Conservation (phyloP, 1,140 invertebrate genomes). For the Camponotus pennsylvanicus region DNA sequence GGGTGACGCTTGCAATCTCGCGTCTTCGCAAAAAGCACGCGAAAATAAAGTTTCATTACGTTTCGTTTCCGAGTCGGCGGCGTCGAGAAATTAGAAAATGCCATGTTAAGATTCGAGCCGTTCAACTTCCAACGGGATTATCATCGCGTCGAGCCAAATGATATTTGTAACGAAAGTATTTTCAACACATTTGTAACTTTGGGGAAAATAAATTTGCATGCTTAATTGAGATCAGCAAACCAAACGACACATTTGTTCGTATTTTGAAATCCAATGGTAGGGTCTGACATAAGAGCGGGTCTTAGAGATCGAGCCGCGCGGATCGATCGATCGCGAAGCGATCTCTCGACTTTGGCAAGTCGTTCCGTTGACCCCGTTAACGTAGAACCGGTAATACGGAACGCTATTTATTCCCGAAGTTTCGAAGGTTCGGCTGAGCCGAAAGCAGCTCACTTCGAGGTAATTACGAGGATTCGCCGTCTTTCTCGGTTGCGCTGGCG, state of each 20-base stretch:
- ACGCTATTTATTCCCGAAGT: slow-evolving; percentile 85
- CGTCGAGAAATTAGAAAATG: slow-evolving; percentile 40
- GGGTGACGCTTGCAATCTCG: slow-evolving; percentile 20
- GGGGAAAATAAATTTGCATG: slow-evolving; percentile 36
- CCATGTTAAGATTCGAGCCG: slow-evolving; percentile 37
- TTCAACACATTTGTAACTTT: neutral
- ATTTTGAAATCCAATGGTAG: slow-evolving; percentile 7
- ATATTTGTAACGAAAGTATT: neutral
- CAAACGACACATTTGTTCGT: slow-evolving; percentile 5
- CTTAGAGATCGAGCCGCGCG: slow-evolving; percentile 10
- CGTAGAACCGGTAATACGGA: slow-evolving; percentile 82
- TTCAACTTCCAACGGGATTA: slow-evolving; percentile 40
- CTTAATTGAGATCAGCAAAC: neutral
- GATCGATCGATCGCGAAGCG: slow-evolving; percentile 60
- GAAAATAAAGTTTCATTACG: slow-evolving; percentile 60
- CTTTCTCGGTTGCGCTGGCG: slow-evolving; percentile 71
- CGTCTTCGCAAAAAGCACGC: slow-evolving; percentile 38
- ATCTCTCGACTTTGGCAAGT: slow-evolving; percentile 47
- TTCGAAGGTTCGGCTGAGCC: slow-evolving; percentile 85
- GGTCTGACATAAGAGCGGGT: neutral
- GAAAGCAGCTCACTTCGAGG: slow-evolving; percentile 85
- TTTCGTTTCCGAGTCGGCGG: slow-evolving; percentile 15
- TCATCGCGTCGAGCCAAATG: neutral
- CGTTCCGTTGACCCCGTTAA: slow-evolving; percentile 75
- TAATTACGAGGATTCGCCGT: slow-evolving; percentile 84